Evolutionary conservation across 2,797 vertebrate species (phyloP).

Genomic region (Pteronotus mesoamericanus): DNA sequence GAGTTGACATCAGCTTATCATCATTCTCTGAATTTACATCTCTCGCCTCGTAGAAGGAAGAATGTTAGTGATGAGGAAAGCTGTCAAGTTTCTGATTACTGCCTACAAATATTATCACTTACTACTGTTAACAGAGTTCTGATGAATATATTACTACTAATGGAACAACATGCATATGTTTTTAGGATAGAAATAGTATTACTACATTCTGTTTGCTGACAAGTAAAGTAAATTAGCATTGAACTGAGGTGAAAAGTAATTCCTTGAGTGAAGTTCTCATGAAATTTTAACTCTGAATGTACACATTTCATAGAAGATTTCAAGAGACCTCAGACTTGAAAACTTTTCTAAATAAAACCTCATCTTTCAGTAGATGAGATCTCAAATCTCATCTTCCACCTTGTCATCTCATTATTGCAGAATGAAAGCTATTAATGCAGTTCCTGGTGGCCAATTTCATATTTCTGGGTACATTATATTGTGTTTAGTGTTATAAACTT

Average conservation of each 20-base stretch:
- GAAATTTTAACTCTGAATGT: conserved; percentile 42
- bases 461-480: neutral
- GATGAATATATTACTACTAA: conserved; percentile 85
- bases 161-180: conserved; percentile 83
- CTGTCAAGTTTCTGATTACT: conserved; percentile 81
- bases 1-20: conserved; percentile 51
- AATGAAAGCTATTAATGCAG: neutral
- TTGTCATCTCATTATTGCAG: neutral
- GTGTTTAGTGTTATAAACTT: neutral
- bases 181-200: conserved; percentile 78
- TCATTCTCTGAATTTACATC: conserved; percentile 75
- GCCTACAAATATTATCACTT: conserved; percentile 84
- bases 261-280: conserved; percentile 45
- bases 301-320: neutral
- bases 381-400: neutral
- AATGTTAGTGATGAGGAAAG: conserved; percentile 76
- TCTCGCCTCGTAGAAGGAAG: conserved; percentile 74
- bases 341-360: neutral
- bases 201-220: conserved; percentile 70
- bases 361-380: neutral
- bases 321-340: neutral
- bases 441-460: neutral
- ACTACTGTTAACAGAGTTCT: conserved; percentile 80
- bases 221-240: conserved; percentile 63
- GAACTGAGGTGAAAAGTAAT: conserved; percentile 68